Base-by-base conservation (phyloP, 2,797 vertebrate genomes). In the Moxostoma hubbsi region DNA sequence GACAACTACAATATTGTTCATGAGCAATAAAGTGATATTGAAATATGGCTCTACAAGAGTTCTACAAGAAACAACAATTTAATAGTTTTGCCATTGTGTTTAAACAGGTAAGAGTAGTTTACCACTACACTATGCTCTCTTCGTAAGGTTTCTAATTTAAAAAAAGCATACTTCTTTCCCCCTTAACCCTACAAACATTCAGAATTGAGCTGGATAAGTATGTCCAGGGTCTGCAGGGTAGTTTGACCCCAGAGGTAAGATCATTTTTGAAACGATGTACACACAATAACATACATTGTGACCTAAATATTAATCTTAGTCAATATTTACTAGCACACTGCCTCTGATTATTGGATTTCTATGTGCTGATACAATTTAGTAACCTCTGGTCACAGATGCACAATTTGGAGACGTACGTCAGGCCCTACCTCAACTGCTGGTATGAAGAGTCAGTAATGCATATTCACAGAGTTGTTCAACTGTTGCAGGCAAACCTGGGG, bases 161-260 rank as follows among this genome's bases (percentile, higher is more conserved):
- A 24, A 24, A 24, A 24, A 24, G 24, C 24, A 24, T 24, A 24
- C 24, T 24, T 24, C 18, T 64, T 79, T 47, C 11, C 75, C 89
- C 92, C 88, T 92, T 94, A 88, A 94, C 86, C 5, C 0, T 15
- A 16, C 9, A 9, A 84, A 99, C 97, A 73, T 99, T 99, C 90
- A 95, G 97, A 91, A 93, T 97, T 78, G 97, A 99, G 86, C 93
- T 99, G 82, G 97, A 99, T 89, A 96, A 96, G 86, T 97, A 98
- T 0, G 91, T 96, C 75, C 96, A 97, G 88, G 95, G 92, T 50
- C 89, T 99, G 36, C 96, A 94, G 81, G 91, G 88, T 88, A 94
- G 89, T 79, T 86, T 96, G 87, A 93, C 90, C 49, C 90, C 90
- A 72, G 93, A 98, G 95, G 97, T 98, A 94, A 91, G 87, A 36